Evolutionary conservation across 2,888 invertebrate genomes (phyloP).

Genomic region (Melinopterus prodromus): DNA sequence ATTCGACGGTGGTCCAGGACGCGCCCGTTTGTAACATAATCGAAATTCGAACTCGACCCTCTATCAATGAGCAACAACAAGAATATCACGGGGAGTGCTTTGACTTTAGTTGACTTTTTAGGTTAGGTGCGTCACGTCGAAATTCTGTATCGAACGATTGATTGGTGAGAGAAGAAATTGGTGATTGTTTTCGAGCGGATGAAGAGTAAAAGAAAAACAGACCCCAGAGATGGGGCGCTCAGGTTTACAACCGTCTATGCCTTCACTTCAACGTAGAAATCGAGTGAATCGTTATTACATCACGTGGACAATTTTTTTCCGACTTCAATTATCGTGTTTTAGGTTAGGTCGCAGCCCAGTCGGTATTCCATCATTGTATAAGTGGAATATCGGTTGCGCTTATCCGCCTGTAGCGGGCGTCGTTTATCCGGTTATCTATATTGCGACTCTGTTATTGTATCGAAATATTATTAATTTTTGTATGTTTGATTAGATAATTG

Average conservation of each 20-base stretch:
- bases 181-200: constrained; percentile 43
- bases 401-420: too few species aligned
- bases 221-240: constrained; percentile 53
- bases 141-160: neutral
- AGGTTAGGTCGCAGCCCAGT: neutral
- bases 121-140: constrained; percentile 11
- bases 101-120: constrained; percentile 34
- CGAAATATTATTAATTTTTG: neutral
- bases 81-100: constrained; percentile 42
- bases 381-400: neutral
- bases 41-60: constrained; percentile 37
- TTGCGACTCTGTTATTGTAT: neutral
- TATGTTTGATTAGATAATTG: neutral
- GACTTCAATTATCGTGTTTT: neutral
- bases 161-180: constrained; percentile 43
- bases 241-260: constrained; percentile 60
- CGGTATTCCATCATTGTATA: too few species aligned
- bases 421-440: neutral
- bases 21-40: constrained; percentile 39
- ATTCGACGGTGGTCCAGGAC: constrained; percentile 40
- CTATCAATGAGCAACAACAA: constrained; percentile 50
- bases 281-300: neutral
- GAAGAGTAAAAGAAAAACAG: constrained; percentile 36
- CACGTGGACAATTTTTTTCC: neutral
- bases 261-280: constrained; percentile 46